phyloP scores from a whole-genome alignment of 1,140 invertebrate genomes.

The Alviniconcha marisindica region DNA sequence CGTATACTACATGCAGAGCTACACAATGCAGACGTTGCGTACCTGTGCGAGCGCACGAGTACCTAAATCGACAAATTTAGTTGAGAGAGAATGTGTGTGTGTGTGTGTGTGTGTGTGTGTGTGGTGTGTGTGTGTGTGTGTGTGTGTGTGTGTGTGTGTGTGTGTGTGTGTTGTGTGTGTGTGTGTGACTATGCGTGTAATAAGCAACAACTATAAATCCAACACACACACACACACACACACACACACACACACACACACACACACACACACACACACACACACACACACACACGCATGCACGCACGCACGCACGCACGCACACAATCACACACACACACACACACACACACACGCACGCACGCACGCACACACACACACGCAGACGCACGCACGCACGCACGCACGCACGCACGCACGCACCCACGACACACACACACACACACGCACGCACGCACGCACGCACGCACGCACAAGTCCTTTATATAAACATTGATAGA shows the following conservation, averaged over 20 bases:
- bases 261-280: not conserved
- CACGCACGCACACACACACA: not conserved
- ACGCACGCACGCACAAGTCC: no score
- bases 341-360: not conserved
- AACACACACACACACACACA: not conserved
- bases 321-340: not conserved
- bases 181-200: not conserved
- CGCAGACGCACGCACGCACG: not conserved
- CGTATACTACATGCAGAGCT: no score
- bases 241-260: not conserved
- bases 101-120: slow-evolving; percentile 13
- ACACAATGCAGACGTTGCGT: no score
- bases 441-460: no score
- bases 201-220: no score
- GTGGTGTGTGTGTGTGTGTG: not conserved
- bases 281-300: not conserved
- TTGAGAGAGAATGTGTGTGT: not conserved
- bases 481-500: no score
- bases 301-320: not conserved
- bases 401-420: no score
- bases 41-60: no score
- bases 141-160: not conserved
- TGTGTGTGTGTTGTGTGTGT: not conserved
- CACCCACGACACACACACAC: no score
- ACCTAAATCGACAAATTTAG: no score